Percentiles rank a stretch among this genome's conserved stretches.
These are phyloP conservation scores for Pyrochroa serraticornis DNA, from an alignment of 2,888 invertebrate genomes.

Conservation along the genomic window DNA sequence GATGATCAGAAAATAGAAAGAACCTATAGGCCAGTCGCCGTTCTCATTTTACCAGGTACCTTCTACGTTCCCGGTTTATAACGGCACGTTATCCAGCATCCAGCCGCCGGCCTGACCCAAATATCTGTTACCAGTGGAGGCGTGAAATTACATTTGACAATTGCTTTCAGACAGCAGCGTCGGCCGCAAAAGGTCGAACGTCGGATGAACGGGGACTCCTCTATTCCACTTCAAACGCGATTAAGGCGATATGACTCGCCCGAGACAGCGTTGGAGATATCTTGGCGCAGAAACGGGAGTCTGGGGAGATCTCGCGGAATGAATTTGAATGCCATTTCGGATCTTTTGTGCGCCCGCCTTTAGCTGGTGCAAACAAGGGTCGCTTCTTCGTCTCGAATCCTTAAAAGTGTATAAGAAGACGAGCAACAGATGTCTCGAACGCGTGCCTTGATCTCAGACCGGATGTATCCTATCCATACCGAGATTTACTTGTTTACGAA, in stretches of 20 bases:
- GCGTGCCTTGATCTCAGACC: not conserved
- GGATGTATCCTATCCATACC: no score
- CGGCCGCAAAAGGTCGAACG: conserved; percentile 36
- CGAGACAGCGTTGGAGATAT: conserved; percentile 38
- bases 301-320: conserved; percentile 43
- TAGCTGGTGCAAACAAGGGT: conserved; percentile 30
- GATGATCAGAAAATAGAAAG: no score
- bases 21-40: no score
- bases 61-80: no score
- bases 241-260: conserved; percentile 47
- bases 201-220: conserved; percentile 26
- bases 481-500: conserved; percentile 26
- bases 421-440: conserved; percentile 16
- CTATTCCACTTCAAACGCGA: conserved; percentile 45
- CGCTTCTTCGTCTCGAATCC: conserved; percentile 16
- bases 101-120: conserved; percentile 29
- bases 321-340: conserved; percentile 49
- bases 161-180: conserved; percentile 42
- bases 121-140: conserved; percentile 48
- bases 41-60: no score
- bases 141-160: conserved; percentile 56
- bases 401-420: conserved; percentile 3
- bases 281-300: conserved; percentile 42
- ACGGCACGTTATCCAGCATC: no score
- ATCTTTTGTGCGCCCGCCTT: conserved; percentile 31